These are phyloP conservation scores for Xiphophorus couchianus DNA, from an alignment of 2,113 vertebrate genomes.

Conservation along the genomic window DNA sequence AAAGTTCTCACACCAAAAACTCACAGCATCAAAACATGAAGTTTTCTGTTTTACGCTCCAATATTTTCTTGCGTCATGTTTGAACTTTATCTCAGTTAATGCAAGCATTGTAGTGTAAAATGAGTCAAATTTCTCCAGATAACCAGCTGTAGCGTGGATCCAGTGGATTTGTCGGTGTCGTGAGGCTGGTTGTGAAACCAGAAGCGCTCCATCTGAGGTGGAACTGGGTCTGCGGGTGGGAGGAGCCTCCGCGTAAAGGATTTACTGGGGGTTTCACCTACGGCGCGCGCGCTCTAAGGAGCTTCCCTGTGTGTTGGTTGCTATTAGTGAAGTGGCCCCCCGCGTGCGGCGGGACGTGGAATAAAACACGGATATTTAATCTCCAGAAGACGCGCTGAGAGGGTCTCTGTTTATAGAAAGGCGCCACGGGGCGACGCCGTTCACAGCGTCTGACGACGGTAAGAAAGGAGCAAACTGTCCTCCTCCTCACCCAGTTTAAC, in stretches of 20 bases:
- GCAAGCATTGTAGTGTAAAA: neutral
- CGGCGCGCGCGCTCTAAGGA: slow-evolving; percentile 38
- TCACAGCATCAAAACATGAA: neutral
- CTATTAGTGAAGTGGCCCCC: neutral
- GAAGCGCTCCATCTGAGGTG: neutral
- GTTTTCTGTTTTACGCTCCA: neutral
- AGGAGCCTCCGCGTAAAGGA: slow-evolving; percentile 40
- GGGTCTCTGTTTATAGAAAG: slow-evolving; percentile 6
- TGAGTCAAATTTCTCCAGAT: neutral
- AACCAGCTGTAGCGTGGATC: too few relatives aligned
- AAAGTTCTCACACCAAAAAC: neutral
- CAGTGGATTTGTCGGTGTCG: too few relatives aligned
- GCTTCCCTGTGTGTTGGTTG: neutral
- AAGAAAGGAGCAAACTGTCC: slow-evolving; percentile 21
- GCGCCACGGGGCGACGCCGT: slow-evolving; percentile 8
- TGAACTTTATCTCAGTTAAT: neutral
- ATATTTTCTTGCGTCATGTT: neutral
- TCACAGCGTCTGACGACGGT: slow-evolving; percentile 39
- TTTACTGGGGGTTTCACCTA: slow-evolving; percentile 37
- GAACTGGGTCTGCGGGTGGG: slow-evolving; percentile 32
- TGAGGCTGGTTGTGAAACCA: neutral
- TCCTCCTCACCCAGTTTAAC: neutral
- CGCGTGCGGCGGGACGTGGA: neutral
- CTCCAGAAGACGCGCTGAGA: neutral
- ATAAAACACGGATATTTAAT: too few relatives aligned